Percentiles rank a stretch among this genome's conserved stretches.
phyloP scores from a whole-genome alignment of 2,797 vertebrate species.

The Rhinella marina region DNA sequence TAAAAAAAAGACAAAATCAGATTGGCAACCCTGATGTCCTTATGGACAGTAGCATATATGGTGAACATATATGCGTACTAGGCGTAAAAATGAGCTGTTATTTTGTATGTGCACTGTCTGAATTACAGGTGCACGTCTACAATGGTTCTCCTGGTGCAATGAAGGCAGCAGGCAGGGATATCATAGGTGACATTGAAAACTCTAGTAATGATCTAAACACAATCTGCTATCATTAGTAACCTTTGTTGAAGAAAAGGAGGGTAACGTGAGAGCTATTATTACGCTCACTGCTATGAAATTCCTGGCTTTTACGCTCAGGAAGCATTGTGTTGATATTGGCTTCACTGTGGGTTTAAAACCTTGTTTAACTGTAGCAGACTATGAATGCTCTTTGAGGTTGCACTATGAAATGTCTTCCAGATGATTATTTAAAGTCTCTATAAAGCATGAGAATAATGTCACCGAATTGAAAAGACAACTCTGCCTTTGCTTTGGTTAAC shows the following conservation, averaged over 20 bases:
- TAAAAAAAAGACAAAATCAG: too few relatives aligned
- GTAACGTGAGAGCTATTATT: conserved; percentile 86
- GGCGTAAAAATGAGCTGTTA: background rate
- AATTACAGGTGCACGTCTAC: background rate
- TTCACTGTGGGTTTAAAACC: conserved; percentile 78
- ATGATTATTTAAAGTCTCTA: conserved; percentile 82
- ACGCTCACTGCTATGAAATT: conserved; percentile 83
- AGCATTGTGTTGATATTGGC: conserved; percentile 88
- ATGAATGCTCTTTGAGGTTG: conserved; percentile 83
- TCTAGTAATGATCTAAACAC: conserved; percentile 22
- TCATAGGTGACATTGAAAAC: background rate
- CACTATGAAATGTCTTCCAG: conserved; percentile 81
- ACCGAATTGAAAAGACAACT: conserved; percentile 71
- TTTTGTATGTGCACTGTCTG: background rate
- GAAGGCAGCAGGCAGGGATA: background rate
- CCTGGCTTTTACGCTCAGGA: conserved; percentile 86
- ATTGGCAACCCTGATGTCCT: too few relatives aligned
- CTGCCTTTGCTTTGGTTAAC: conserved; percentile 69
- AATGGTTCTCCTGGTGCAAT: background rate
- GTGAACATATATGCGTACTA: background rate
- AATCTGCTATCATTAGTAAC: conserved; percentile 35
- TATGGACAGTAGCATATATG: too few relatives aligned
- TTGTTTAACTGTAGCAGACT: conserved; percentile 88
- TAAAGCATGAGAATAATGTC: conserved; percentile 77
- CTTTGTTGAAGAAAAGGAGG: conserved; percentile 68